phyloP scores from a whole-genome alignment of 2,113 vertebrate genomes.

The Saiga tatarica region DNA sequence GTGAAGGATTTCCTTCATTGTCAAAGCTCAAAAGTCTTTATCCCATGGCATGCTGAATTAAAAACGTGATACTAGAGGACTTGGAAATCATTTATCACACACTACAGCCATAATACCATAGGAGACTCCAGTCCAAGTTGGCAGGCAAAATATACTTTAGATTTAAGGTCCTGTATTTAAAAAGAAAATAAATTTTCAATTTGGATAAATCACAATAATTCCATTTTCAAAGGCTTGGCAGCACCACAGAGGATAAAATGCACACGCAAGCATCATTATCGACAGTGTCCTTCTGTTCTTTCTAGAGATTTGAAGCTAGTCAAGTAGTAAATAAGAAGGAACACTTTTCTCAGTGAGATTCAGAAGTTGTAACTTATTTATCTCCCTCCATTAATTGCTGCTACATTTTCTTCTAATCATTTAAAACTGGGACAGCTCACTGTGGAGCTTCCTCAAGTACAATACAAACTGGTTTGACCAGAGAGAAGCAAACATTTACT shows the following conservation, averaged over 20 bases:
- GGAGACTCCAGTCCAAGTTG: background rate
- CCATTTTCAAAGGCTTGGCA: background rate
- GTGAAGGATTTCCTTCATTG: background rate
- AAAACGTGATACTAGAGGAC: background rate
- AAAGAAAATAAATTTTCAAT: background rate
- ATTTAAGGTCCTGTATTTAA: background rate
- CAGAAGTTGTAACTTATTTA: background rate
- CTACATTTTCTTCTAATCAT: background rate
- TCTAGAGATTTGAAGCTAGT: background rate
- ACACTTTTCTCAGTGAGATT: background rate
- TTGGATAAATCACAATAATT: background rate
- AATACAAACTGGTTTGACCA: background rate
- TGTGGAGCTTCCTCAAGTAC: background rate
- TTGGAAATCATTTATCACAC: background rate
- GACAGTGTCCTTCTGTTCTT: background rate
- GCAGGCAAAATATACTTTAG: background rate
- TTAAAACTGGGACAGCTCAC: background rate
- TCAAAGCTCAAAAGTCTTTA: background rate
- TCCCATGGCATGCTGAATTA: background rate
- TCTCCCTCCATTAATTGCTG: background rate
- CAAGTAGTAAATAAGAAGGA: background rate
- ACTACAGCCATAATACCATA: background rate
- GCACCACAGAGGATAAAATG: background rate
- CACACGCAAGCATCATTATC: background rate
- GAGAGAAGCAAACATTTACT: background rate